Evolutionary conservation across 2,888 invertebrate species (phyloP), one percentile per base, ranked within the genome.

Genomic region (Perizoma affinitatum): DNA sequence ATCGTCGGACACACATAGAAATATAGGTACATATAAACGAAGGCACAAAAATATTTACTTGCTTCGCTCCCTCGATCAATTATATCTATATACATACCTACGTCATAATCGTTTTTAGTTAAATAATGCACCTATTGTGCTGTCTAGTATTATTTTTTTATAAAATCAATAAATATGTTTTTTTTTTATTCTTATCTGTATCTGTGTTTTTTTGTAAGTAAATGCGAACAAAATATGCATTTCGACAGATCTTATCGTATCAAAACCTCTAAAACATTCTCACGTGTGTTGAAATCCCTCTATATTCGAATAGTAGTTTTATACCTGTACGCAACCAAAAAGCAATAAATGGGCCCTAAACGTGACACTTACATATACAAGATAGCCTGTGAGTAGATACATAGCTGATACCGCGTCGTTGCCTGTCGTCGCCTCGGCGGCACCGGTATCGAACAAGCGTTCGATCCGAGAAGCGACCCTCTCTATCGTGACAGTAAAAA

Each of bases 401-500:
- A 85, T 83, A 80, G 77, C 79, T 79, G 88, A 89, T 89, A 90
- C 78, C 78, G 73, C 77, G 79, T 79, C 83, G 79, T 78, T 75
- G 85, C 71, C 82, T 90, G 90, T 90, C 89, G 87, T 83, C 90
- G 84, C 86, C 75, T 84, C 78, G 78, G 69, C 76, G 73, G 69
- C 73, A 76, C 75, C 83, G 88, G 90, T 91, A 89, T 89, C 80
- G 79, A 83, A 79, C 78, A 82, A 78, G 80, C 61, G 57, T 44
- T 11, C 22, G 22, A 11, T 86, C 83, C 80, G 54, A 34, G 50
- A 48, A 76, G 79, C 74, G 73, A 73, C 76, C 85, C 85, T 83
- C 82, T 89, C 82, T 90, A 88, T 90, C 88, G 83, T 82, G 87
- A 80, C 83, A 80, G 79, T 90, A 89, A 90, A 90, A 90, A 83